Evolutionary conservation across 2,797 vertebrate species (phyloP).

Genomic region (Huso huso): DNA sequence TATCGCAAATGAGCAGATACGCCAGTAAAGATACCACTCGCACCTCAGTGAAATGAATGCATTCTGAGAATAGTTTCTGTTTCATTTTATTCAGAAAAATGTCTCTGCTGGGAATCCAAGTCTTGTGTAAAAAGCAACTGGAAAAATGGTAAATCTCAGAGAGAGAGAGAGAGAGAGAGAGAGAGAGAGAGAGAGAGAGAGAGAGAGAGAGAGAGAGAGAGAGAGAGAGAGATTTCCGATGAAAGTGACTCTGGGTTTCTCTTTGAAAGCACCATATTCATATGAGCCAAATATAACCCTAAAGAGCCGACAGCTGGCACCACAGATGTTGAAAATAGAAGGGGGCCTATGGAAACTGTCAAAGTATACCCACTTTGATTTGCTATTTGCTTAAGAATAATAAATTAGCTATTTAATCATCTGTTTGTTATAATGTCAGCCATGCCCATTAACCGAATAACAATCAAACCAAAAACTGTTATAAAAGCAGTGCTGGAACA

Average conservation of each 20-base stretch:
- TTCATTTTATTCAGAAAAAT: too few species aligned
- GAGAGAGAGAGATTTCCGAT: background rate
- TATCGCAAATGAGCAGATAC: too few species aligned
- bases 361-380: background rate
- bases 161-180: background rate
- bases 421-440: background rate
- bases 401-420: background rate
- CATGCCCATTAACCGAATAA: background rate
- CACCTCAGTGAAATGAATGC: too few species aligned
- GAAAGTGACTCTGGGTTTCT: background rate
- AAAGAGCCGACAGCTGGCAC: background rate
- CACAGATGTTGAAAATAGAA: constrained; percentile 2
- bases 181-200: background rate
- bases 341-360: background rate
- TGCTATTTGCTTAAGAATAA: constrained; percentile 3
- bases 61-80: too few species aligned
- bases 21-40: too few species aligned
- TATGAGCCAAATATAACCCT: too few species aligned
- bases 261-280: too few species aligned
- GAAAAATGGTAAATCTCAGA: too few species aligned
- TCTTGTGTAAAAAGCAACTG: too few species aligned
- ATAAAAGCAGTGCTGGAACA: too few species aligned
- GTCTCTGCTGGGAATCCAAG: too few species aligned
- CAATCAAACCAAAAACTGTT: background rate
- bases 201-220: too few species aligned